Evolutionary conservation across 2,113 vertebrate species (phyloP).

Genomic region (Mobula hypostoma): DNA sequence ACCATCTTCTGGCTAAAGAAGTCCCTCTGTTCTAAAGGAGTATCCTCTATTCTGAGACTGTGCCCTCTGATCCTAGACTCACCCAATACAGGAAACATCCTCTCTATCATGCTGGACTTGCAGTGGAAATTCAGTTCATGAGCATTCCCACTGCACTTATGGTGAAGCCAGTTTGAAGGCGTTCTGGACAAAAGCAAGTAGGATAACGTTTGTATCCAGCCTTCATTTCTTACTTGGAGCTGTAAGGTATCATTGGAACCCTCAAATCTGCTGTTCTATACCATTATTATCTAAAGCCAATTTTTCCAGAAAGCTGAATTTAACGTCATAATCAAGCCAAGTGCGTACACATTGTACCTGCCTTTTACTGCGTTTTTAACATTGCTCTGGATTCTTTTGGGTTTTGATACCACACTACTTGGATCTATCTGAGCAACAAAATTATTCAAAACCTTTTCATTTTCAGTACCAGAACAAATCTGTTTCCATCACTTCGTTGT

Average conservation of each 20-base stretch:
- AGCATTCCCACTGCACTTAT: too few relatives aligned
- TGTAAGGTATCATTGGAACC: slow-evolving; percentile 77
- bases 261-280: slow-evolving; percentile 77
- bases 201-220: background rate
- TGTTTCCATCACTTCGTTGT: background rate
- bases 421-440: background rate
- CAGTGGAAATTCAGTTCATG: background rate
- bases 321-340: slow-evolving; percentile 81
- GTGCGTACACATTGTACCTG: slow-evolving; percentile 70
- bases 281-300: slow-evolving; percentile 75
- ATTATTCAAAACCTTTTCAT: background rate
- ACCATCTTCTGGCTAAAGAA: too few relatives aligned
- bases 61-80: too few relatives aligned
- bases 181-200: background rate
- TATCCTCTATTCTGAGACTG: too few relatives aligned
- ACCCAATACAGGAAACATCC: too few relatives aligned
- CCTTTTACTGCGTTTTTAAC: slow-evolving; percentile 53
- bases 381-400: slow-evolving; percentile 58
- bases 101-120: background rate
- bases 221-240: slow-evolving; percentile 64
- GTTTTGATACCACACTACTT: slow-evolving; percentile 26
- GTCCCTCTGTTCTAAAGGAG: too few relatives aligned
- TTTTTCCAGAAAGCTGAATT: slow-evolving; percentile 76
- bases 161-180: background rate
- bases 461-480: background rate